Evolutionary conservation across 2,888 invertebrate species (phyloP), one percentile per base, ranked within the genome.

Genomic region (Melangyna quadrimaculata): DNA sequence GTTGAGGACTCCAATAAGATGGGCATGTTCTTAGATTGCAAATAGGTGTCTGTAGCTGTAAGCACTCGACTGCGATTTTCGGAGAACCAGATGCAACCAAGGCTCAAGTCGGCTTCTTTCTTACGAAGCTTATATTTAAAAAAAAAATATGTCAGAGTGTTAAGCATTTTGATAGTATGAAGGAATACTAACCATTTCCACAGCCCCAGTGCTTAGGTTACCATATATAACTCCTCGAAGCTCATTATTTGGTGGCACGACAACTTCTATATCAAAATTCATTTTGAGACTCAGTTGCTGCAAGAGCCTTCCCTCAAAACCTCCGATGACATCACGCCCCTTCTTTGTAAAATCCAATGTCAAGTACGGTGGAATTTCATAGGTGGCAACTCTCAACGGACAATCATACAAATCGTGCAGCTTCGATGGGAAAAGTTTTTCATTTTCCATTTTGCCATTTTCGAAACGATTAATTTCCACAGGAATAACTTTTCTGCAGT

Each of bases 351-450:
- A 59, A 3, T 29, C 19, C 55, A 78, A 32, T 4, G 32, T 43
- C 6, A 71, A 10, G 10, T 70, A 78, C 17, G 78, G 78, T 3
- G 78, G 40, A 37, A 43, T 43, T 0, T 78, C 14, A 53, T 70
- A 78, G 5, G 78, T 71, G 4, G 70, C 78, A 1, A 78, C 53
- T 14, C 53, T 55, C 53, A 78, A 8, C 0, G 78, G 70, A 19
- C 78, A 78, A 14, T 14, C 10, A 19, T 89, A 87, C 19, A 90
- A 88, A 70, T 90, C 89, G 0, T 27, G 17, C n/a, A 89, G 51
- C 40, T 90, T 91, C 1, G 77, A 51, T 0, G 89, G 90, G 53
- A 90, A 91, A 1, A 89, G 81, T 2, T 78, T 32, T 0, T 77
- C 22, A n/a, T 87, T 78, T 43, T 82, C 86, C 88, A 90, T 48